phyloP scores from a whole-genome alignment of 2,888 invertebrate genomes.

The Lycophotia porphyrea region DNA sequence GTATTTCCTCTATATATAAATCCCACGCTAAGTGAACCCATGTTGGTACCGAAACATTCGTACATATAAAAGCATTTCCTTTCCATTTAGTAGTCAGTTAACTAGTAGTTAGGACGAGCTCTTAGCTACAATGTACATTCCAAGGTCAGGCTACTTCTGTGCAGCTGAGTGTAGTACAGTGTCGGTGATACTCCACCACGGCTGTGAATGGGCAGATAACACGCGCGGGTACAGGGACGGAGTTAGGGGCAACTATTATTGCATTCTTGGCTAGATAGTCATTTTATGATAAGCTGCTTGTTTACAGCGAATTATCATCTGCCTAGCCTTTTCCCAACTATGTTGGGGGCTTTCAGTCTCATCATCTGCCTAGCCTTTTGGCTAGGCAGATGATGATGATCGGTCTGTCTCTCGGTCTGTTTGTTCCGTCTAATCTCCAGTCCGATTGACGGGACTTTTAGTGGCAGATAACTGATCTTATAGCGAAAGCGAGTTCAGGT shows the following conservation, averaged over 20 bases:
- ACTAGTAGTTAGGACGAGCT: conserved; percentile 35
- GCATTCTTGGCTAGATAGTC: background rate
- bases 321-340: no score
- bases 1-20: background rate
- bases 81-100: conserved; percentile 47
- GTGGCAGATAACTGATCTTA: no score
- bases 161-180: background rate
- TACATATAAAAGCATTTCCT: conserved; percentile 40
- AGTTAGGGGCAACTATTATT: conserved; percentile 1
- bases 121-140: conserved; percentile 43
- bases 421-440: no score
- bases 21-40: conserved; percentile 4
- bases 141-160: conserved; percentile 45
- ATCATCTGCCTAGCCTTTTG: no score
- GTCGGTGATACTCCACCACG: conserved; percentile 13
- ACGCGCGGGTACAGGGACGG: conserved; percentile 41
- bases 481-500: no score
- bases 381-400: no score
- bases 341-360: no score
- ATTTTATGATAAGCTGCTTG: background rate
- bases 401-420: no score
- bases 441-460: no score
- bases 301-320: no score
- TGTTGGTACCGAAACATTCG: background rate
- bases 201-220: conserved; percentile 40